Evolutionary conservation across 2,888 invertebrate species (phyloP), one percentile per base, ranked within the genome.

Genomic region (Monoplex corrugatus): DNA sequence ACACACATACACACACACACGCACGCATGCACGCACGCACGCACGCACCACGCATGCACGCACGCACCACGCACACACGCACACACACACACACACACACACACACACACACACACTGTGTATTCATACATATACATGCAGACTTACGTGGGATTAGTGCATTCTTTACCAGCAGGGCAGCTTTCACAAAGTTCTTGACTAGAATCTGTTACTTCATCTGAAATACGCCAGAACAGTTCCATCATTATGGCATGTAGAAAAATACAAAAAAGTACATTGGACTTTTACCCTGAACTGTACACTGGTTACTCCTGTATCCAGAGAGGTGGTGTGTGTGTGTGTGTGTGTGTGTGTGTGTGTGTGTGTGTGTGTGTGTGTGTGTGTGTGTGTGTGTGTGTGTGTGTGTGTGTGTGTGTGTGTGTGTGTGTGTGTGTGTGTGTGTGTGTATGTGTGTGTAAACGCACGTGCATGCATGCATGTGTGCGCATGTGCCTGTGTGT

Each of bases 101-200:
- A 87, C 80, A 87, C 45, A 44, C 45, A 84, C 84, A 44, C 45
- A 50, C 84, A 57, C 57, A 2, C 57, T 19, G 16, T 13, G 50
- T 50, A 68, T 28, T 0, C 68, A 68, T n/a, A 86, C 86, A 86
- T 35, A 50, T 23, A 63, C 63, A 63, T 10, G 35, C 38, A 45
- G 28, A 43, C 63, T 93, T 93, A 95, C 95, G 94, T 91, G 19
- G 95, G 94, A 89, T 95, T 93, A 13, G 93, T 93, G 87, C 95
- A 95, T 28, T 86, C 90, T 72, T 92, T 92, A 23, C 95, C 95
- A 78, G 95, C 95, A 19, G 95, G 94, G 90, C 95, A 95, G 0
- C 82, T 44, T 43, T 92, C 91, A 92, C 95, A 95, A 10, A 90
- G 43, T 0, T 90, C 92, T 40, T 93, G 92, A 85, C 88, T 92